Percentiles rank a stretch among this genome's conserved stretches.
phyloP scores from a whole-genome alignment of 2,797 vertebrate genomes.

The Sebastes trivittatus region DNA sequence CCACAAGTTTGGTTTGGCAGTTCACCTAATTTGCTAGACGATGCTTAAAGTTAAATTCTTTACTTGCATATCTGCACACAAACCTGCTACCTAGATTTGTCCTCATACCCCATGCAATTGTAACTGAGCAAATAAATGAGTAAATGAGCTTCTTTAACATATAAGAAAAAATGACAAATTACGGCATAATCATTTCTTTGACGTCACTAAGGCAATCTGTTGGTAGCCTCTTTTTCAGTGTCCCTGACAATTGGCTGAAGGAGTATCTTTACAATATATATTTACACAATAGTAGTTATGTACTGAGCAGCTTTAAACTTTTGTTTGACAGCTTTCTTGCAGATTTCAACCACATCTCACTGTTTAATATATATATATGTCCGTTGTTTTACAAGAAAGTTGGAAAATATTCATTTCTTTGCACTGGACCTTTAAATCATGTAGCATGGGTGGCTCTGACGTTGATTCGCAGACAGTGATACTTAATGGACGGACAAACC shows the following conservation, averaged over 20 bases:
- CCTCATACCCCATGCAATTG: not conserved
- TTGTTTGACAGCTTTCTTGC: not conserved
- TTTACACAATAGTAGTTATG: not conserved
- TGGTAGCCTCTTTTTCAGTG: not conserved
- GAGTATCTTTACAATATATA: not conserved
- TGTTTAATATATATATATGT: not conserved
- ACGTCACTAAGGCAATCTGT: not conserved
- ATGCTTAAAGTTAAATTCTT: not conserved
- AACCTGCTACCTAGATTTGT: not conserved
- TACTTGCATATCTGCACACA: not conserved
- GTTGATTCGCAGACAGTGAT: not conserved
- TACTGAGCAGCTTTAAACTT: not conserved
- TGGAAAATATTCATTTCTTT: not conserved
- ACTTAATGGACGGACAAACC: constrained; percentile 20
- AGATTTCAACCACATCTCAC: not conserved
- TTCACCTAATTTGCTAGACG: not conserved
- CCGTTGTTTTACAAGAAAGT: not conserved
- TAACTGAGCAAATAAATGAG: no score
- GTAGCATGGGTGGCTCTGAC: not conserved
- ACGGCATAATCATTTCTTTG: not conserved
- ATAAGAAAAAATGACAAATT: not conserved
- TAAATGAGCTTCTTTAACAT: not conserved
- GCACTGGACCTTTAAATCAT: constrained; percentile 12
- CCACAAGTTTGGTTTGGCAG: not conserved
- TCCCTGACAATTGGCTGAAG: not conserved